Conservation (phyloP, 2,113 vertebrate species). For the Rhynchomys soricoides region DNA sequence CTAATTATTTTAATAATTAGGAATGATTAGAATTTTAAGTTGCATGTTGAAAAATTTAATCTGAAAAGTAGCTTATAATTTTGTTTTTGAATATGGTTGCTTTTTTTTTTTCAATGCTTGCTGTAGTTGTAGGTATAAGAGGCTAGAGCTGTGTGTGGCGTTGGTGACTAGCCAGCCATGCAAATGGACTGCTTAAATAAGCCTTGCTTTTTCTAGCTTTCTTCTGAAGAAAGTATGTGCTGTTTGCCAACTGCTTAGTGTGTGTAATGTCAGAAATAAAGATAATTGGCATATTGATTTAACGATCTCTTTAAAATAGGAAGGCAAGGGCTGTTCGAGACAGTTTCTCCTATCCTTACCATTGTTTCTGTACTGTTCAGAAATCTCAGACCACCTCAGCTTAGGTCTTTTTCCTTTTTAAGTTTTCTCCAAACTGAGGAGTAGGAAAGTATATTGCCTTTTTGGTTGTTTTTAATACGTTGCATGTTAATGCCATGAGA, state of each 20-base stretch:
- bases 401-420: conserved; percentile 18
- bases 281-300: conserved; percentile 30
- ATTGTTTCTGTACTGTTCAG: neutral
- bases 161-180: conserved; percentile 21
- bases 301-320: conserved; percentile 46
- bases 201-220: conserved; percentile 7
- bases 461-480: conserved; percentile 30
- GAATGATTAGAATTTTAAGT: conserved; percentile 57
- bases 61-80: conserved; percentile 55
- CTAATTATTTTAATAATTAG: conserved; percentile 72
- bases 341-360: neutral
- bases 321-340: neutral
- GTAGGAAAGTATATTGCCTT: neutral
- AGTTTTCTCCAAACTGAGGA: conserved; percentile 33
- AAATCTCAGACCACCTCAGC: conserved; percentile 5
- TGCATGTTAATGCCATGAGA: neutral
- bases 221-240: conserved; percentile 56
- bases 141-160: neutral
- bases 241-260: conserved; percentile 45
- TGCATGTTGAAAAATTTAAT: conserved; percentile 71
- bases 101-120: conserved; percentile 50
- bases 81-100: conserved; percentile 67
- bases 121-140: conserved; percentile 53
- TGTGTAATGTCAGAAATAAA: conserved; percentile 22
- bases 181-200: conserved; percentile 1